Percentiles rank a stretch among this genome's conserved stretches.
Evolutionary conservation across 2,888 invertebrate genomes (phyloP).

Genomic region (Shargacucullia verbasci): DNA sequence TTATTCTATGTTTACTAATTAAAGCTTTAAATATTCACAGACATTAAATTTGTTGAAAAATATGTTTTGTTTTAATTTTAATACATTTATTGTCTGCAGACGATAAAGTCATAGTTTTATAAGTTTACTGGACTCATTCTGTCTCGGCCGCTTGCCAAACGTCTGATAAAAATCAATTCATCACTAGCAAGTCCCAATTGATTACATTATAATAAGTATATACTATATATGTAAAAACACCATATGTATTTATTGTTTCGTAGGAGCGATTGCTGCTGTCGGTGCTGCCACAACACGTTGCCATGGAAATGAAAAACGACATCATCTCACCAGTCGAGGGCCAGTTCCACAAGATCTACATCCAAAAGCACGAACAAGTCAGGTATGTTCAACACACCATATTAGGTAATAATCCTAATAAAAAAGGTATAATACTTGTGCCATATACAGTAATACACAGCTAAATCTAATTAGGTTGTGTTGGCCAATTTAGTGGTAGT

Average conservation of each 20-base stretch:
- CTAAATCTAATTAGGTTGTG: slow-evolving; percentile 43
- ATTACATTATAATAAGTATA: slow-evolving; percentile 1
- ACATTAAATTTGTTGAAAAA: slow-evolving; percentile 7
- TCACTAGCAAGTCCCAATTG: slow-evolving; percentile 16
- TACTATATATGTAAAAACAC: slow-evolving; percentile 1
- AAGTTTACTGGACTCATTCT: slow-evolving; percentile 20
- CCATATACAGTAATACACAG: slow-evolving; percentile 37
- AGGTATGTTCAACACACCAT: slow-evolving; percentile 89
- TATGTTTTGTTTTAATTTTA: slow-evolving; percentile 7
- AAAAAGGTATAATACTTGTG: slow-evolving; percentile 12
- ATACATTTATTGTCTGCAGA: slow-evolving; percentile 17
- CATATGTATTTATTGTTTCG: slow-evolving; percentile 21
- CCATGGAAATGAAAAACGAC: slow-evolving; percentile 98
- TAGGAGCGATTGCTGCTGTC: slow-evolving; percentile 96
- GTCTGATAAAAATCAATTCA: slow-evolving; percentile 18
- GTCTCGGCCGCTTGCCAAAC: slow-evolving; percentile 29
- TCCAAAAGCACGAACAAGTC: slow-evolving; percentile 97
- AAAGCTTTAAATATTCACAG: slow-evolving; percentile 1
- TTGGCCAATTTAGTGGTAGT: slow-evolving; percentile 65
- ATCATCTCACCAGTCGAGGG: slow-evolving; percentile 96
- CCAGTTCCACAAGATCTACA: slow-evolving; percentile 98
- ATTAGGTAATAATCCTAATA: slow-evolving; percentile 10
- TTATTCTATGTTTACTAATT: slow-evolving; percentile 8
- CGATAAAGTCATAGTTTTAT: slow-evolving; percentile 23
- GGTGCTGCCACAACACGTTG: slow-evolving; percentile 96